phyloP scores from a whole-genome alignment of 2,888 invertebrate species.

The Thelaira solivaga region DNA sequence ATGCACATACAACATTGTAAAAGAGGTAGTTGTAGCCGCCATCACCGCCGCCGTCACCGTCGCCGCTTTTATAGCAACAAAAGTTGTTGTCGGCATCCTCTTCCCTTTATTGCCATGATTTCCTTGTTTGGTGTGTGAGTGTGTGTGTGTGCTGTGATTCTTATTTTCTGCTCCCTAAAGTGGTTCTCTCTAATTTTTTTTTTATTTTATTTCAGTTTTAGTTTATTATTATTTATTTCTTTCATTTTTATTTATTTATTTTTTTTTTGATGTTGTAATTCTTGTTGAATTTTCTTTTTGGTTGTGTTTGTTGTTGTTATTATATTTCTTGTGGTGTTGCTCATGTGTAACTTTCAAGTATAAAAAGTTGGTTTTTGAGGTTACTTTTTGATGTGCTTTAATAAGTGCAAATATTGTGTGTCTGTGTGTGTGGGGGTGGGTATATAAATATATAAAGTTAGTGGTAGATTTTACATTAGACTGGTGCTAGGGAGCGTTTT shows the following conservation, averaged over 20 bases:
- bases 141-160: background rate
- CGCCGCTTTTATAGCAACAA: background rate
- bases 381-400: slow-evolving; percentile 49
- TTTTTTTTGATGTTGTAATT: background rate
- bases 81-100: slow-evolving; percentile 12
- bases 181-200: slow-evolving; percentile 29
- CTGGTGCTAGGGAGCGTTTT: background rate
- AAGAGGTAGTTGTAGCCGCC: too few relatives aligned
- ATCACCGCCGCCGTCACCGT: background rate
- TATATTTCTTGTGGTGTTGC: slow-evolving; percentile 44
- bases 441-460: background rate
- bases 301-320: background rate
- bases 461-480: slow-evolving; percentile 10
- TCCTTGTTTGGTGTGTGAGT: slow-evolving; percentile 2
- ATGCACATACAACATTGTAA: too few relatives aligned
- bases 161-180: slow-evolving; percentile 32
- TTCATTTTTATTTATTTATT: slow-evolving; percentile 7
- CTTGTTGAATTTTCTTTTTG: background rate
- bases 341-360: slow-evolving; percentile 55
- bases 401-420: slow-evolving; percentile 15
- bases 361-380: slow-evolving; percentile 58
- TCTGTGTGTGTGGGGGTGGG: background rate
- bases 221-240: slow-evolving; percentile 24
- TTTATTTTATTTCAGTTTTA: slow-evolving; percentile 18
- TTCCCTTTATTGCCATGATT: slow-evolving; percentile 27